Conservation (phyloP, 2,797 vertebrate genomes). For the Poecilia picta region DNA sequence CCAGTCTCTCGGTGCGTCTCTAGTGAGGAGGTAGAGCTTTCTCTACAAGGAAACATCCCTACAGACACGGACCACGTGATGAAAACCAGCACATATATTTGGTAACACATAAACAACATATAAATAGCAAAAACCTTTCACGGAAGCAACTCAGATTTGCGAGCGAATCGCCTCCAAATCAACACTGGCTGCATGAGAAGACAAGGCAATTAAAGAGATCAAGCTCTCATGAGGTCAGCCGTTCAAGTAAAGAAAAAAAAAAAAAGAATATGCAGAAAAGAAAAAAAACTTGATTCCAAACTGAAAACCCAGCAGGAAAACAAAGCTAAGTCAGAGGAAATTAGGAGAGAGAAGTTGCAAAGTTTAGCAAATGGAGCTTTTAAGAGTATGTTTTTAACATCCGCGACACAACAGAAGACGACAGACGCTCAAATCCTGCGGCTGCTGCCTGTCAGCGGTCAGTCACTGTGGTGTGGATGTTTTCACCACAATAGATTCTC, state of each 20-base stretch:
- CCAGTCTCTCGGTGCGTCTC: neutral
- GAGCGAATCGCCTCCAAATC: constrained; percentile 64
- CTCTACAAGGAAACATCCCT: constrained; percentile 67
- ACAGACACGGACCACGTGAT: constrained; percentile 51
- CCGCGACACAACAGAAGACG: constrained; percentile 71
- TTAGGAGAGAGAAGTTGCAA: constrained; percentile 48
- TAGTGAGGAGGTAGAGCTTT: constrained; percentile 86
- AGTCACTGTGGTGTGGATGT: constrained; percentile 53
- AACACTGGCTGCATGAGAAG: constrained; percentile 72
- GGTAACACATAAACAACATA: constrained; percentile 81
- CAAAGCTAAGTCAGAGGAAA: constrained; percentile 57
- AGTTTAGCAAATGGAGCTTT: constrained; percentile 60
- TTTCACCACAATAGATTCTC: constrained; percentile 58
- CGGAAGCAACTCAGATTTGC: constrained; percentile 58
- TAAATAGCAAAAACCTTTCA: constrained; percentile 71
- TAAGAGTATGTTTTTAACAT: constrained; percentile 66
- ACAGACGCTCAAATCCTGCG: constrained; percentile 61
- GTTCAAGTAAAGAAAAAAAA: constrained; percentile 91
- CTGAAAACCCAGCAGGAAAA: constrained; percentile 65
- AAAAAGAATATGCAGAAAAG: constrained; percentile 84
- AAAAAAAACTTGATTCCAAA: constrained; percentile 47
- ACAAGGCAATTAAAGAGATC: constrained; percentile 77
- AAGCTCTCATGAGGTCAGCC: constrained; percentile 92
- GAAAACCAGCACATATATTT: constrained; percentile 82
- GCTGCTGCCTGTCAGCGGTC: constrained; percentile 76